Percentiles rank a stretch among this genome's conserved stretches.
Evolutionary conservation across 2,113 vertebrate species (phyloP).

Genomic region (Poeciliopsis occidentalis): DNA sequence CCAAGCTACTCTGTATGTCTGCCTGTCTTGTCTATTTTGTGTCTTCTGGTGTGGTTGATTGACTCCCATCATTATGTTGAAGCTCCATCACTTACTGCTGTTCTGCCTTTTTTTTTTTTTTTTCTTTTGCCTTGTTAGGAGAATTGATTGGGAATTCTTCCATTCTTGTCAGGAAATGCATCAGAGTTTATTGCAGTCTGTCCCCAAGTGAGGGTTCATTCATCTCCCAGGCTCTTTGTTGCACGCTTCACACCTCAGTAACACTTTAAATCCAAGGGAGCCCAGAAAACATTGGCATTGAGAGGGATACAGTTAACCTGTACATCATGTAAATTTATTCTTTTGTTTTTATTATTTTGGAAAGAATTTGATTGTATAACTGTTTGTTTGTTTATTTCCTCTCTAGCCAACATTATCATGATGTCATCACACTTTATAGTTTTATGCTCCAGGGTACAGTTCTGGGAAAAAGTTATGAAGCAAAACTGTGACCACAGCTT

Average conservation of each 20-base stretch:
- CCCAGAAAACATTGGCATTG: slow-evolving; percentile 21
- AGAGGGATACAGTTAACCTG: slow-evolving; percentile 5
- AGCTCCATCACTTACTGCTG: slow-evolving; percentile 58
- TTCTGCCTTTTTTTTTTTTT: slow-evolving; percentile 22
- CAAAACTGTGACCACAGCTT: slow-evolving; percentile 32
- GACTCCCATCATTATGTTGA: slow-evolving; percentile 58
- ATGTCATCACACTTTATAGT: slow-evolving; percentile 52
- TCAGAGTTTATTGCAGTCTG: slow-evolving; percentile 65
- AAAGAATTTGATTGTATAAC: slow-evolving; percentile 16
- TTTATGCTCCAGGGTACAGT: neutral
- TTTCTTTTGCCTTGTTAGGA: slow-evolving; percentile 64
- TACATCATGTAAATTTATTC: neutral
- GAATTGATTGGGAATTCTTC: slow-evolving; percentile 68
- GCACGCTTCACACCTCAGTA: slow-evolving; percentile 50
- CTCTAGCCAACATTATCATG: slow-evolving; percentile 20
- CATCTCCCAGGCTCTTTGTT: slow-evolving; percentile 56
- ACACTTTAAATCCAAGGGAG: slow-evolving; percentile 43
- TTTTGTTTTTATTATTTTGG: neutral
- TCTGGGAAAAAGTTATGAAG: neutral
- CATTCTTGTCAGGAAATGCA: slow-evolving; percentile 67
- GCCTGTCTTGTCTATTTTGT: slow-evolving; percentile 10
- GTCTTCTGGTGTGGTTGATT: slow-evolving; percentile 61
- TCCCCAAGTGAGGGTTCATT: slow-evolving; percentile 55
- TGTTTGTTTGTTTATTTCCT: neutral
- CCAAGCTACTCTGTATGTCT: neutral